Conservation (phyloP, 2,113 vertebrate genomes). For the Dasyurus viverrinus region DNA sequence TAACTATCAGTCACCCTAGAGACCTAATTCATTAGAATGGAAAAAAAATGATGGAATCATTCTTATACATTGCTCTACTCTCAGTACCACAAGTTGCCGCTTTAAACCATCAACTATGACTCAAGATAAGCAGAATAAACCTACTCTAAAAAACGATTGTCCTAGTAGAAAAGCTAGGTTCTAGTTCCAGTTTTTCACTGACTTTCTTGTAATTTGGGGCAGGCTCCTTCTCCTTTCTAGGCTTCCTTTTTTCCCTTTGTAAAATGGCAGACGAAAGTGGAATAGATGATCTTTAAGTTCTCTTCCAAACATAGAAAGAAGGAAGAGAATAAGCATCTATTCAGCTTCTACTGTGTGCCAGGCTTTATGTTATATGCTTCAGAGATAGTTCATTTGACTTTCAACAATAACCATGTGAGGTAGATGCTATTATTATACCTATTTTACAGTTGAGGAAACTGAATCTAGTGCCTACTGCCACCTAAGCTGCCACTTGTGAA, state of each 20-base stretch:
- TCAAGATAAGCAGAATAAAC: not conserved
- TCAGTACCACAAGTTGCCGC: not conserved
- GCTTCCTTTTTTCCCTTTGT: conserved; percentile 11
- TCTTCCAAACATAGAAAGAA: not conserved
- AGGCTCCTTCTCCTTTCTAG: not conserved
- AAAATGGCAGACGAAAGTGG: not conserved
- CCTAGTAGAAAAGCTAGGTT: not conserved
- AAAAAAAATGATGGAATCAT: not conserved
- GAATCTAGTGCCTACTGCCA: not conserved
- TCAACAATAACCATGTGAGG: not conserved
- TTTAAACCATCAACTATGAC: not conserved
- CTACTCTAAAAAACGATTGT: not conserved
- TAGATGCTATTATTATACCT: not conserved
- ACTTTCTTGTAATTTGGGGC: not conserved
- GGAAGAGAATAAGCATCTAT: not conserved
- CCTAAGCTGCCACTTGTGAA: not conserved
- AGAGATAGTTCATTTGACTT: not conserved
- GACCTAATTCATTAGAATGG: not conserved
- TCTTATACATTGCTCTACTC: not conserved
- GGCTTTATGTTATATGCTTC: not conserved
- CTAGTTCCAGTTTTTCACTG: not conserved
- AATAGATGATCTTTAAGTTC: not conserved
- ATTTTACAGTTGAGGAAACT: not conserved
- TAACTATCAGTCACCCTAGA: not conserved
- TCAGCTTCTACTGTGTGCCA: not conserved